Evolutionary conservation across 2,888 invertebrate species (phyloP).

Genomic region (Dione vanillae): DNA sequence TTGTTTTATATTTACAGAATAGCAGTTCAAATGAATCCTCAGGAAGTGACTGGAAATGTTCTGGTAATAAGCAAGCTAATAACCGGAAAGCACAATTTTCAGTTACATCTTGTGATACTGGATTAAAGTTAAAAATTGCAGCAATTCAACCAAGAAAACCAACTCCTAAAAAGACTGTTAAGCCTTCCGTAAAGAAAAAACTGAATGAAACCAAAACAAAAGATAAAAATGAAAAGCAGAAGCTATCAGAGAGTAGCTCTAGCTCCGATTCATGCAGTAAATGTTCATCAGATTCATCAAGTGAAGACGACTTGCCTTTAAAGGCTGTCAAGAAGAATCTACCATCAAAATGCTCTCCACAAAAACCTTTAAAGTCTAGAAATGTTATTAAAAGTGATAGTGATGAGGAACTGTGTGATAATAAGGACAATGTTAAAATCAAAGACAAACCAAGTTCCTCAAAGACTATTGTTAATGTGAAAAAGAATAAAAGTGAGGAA

Average conservation of each 20-base stretch:
- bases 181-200: conserved; percentile 72
- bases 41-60: conserved; percentile 77
- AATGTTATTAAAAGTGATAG: conserved; percentile 62
- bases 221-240: conserved; percentile 50
- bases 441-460: conserved; percentile 69
- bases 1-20: conserved; percentile 64
- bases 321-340: conserved; percentile 73
- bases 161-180: conserved; percentile 66
- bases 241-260: conserved; percentile 72
- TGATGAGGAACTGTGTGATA: conserved; percentile 65
- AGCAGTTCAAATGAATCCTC: conserved; percentile 72
- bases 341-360: conserved; percentile 64
- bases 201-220: conserved; percentile 55
- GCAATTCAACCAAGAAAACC: conserved; percentile 81
- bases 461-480: conserved; percentile 61
- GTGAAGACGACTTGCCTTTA: conserved; percentile 76
- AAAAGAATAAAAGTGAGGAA: conserved; percentile 74
- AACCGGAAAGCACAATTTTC: conserved; percentile 83
- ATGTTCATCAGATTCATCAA: conserved; percentile 76
- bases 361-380: conserved; percentile 60
- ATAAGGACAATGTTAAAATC: conserved; percentile 63
- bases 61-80: conserved; percentile 64
- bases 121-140: conserved; percentile 85
- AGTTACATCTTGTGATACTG: conserved; percentile 85
- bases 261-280: conserved; percentile 82